Conservation (phyloP, 2,797 vertebrate genomes). For the Ciconia nigra region DNA sequence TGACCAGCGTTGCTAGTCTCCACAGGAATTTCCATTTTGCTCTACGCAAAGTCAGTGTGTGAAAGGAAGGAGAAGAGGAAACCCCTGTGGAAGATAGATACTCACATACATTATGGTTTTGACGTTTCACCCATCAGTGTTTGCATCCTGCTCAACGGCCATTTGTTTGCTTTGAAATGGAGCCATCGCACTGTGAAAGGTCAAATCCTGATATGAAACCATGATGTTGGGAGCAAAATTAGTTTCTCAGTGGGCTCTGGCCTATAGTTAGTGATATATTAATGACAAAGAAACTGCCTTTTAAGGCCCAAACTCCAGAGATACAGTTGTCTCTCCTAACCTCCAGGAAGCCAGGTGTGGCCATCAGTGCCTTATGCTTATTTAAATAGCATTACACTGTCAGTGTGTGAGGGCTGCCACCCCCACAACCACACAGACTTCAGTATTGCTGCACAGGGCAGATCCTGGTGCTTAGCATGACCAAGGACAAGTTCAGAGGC, state of each 20-base stretch:
- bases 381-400: not conserved
- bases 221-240: not conserved
- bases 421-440: not conserved
- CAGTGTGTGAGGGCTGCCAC: not conserved
- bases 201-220: not conserved
- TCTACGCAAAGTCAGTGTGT: not conserved
- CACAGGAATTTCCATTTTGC: not conserved
- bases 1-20: not conserved
- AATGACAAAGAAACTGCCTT: not conserved
- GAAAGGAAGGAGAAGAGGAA: not conserved
- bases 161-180: not conserved
- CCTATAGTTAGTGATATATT: not conserved
- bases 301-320: not conserved
- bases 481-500: slow-evolving; percentile 21
- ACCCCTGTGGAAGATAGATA: not conserved
- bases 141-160: not conserved
- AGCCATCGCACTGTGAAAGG: not conserved
- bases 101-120: not conserved
- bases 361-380: not conserved
- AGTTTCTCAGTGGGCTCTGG: not conserved
- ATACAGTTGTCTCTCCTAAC: not conserved
- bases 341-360: not conserved
- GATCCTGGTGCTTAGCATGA: not conserved
- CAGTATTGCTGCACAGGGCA: not conserved
- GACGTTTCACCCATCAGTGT: not conserved